Conservation (phyloP, 23 tunicate genomes). For the Halocynthia roretzi region DNA sequence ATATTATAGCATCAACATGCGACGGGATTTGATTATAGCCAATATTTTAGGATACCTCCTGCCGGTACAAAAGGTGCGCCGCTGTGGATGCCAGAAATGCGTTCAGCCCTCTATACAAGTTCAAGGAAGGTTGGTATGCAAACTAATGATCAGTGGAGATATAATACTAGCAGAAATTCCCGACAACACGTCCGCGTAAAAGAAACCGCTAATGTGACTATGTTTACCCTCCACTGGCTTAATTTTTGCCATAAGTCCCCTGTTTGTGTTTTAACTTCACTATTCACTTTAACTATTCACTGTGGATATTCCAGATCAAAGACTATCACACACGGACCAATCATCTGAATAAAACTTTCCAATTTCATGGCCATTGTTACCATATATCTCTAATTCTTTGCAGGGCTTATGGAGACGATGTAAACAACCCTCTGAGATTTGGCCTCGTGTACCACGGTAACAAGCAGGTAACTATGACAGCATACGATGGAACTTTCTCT, state of each 20-base stretch:
- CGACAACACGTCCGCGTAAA: too few relatives aligned
- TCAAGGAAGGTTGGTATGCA: constrained; percentile 43
- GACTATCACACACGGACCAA: too few relatives aligned
- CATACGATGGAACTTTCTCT: neutral
- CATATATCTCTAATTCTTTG: neutral
- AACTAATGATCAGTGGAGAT: too few relatives aligned
- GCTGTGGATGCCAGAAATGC: constrained; percentile 63
- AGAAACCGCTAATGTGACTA: too few relatives aligned
- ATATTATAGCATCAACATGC: neutral
- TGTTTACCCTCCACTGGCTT: too few relatives aligned
- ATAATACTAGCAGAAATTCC: too few relatives aligned
- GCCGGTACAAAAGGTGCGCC: constrained; percentile 36
- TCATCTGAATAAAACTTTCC: too few relatives aligned
- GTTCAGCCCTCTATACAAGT: constrained; percentile 43
- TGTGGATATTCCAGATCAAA: too few relatives aligned
- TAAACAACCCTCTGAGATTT: constrained; percentile 1
- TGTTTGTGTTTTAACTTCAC: too few relatives aligned
- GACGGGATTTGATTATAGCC: neutral
- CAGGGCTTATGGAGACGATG: neutral
- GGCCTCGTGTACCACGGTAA: neutral
- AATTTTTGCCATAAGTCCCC: too few relatives aligned
- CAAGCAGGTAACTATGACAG: neutral
- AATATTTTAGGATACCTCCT: neutral
- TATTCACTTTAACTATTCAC: too few relatives aligned
- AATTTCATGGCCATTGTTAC: neutral